Conservation (phyloP, 2,797 vertebrate genomes). For the Sphaeramia orbicularis region DNA sequence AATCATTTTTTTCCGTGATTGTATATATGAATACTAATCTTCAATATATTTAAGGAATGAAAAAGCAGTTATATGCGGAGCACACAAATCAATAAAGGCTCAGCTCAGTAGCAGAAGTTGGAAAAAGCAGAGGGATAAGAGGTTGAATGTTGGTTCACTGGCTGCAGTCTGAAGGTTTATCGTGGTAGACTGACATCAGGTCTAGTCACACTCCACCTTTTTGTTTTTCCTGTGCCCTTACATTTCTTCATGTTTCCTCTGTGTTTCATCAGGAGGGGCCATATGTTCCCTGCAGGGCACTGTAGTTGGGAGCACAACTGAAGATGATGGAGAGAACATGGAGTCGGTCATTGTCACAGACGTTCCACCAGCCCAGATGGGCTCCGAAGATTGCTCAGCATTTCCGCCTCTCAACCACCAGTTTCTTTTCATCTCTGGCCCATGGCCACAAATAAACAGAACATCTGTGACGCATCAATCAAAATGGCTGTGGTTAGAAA, state of each 20-base stretch:
- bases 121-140: slow-evolving; percentile 29
- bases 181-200: slow-evolving; percentile 8
- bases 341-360: slow-evolving; percentile 30
- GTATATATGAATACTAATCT: neutral
- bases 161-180: slow-evolving; percentile 40
- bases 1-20: too few relatives aligned
- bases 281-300: slow-evolving; percentile 33
- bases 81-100: slow-evolving; percentile 23
- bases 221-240: neutral
- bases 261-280: slow-evolving; percentile 53
- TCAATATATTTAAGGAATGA: neutral
- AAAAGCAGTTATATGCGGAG: neutral
- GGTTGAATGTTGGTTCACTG: slow-evolving; percentile 40
- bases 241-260: slow-evolving; percentile 18
- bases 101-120: slow-evolving; percentile 22
- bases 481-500: slow-evolving; percentile 21
- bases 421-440: slow-evolving; percentile 59
- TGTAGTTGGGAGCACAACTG: neutral
- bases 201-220: slow-evolving; percentile 8
- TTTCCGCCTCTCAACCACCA: slow-evolving; percentile 50
- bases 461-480: slow-evolving; percentile 68
- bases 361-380: slow-evolving; percentile 53
- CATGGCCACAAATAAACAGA: slow-evolving; percentile 48
- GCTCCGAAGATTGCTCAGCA: slow-evolving; percentile 53
- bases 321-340: slow-evolving; percentile 38